phyloP scores from a whole-genome alignment of 2,888 invertebrate species.

The Protodeltote pygarga region DNA sequence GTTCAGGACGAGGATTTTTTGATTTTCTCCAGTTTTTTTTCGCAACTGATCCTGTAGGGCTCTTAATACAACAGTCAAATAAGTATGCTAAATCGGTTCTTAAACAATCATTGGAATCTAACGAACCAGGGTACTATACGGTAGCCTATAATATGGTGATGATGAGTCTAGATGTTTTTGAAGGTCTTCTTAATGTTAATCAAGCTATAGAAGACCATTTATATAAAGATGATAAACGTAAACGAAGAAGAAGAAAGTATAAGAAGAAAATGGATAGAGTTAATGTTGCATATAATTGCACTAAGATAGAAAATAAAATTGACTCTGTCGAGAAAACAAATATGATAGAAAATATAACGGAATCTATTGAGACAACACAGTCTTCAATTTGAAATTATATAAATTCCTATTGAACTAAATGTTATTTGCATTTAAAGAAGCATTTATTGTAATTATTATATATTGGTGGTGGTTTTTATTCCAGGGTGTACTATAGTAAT shows the following conservation, averaged over 20 bases:
- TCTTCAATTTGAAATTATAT: conserved; percentile 7
- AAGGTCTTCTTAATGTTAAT: conserved; percentile 66
- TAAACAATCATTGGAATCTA: conserved; percentile 57
- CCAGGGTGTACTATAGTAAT: conserved; percentile 27
- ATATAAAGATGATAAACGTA: conserved; percentile 24
- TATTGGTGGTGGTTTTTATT: conserved; percentile 47
- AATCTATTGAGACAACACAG: not conserved
- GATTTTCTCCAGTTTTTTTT: conserved; percentile 59
- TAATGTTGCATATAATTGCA: conserved; percentile 16
- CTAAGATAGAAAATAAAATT: conserved; percentile 1
- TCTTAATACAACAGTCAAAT: conserved; percentile 54
- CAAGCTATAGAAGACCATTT: conserved; percentile 60
- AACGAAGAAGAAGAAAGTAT: conserved; percentile 44
- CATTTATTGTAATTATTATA: conserved; percentile 48
- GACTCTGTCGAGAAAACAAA: not conserved
- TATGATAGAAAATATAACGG: not conserved
- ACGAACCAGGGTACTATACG: conserved; percentile 68
- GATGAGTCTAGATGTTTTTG: conserved; percentile 69
- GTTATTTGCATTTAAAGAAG: conserved; percentile 56
- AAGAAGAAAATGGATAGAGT: conserved; percentile 34
- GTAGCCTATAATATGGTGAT: conserved; percentile 68
- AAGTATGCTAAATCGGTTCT: conserved; percentile 62
- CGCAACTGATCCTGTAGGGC: conserved; percentile 54
- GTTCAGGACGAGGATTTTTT: conserved; percentile 52
- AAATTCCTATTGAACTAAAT: not conserved